Conservation (phyloP, 2,888 invertebrate genomes). For the Noctua janthina region DNA sequence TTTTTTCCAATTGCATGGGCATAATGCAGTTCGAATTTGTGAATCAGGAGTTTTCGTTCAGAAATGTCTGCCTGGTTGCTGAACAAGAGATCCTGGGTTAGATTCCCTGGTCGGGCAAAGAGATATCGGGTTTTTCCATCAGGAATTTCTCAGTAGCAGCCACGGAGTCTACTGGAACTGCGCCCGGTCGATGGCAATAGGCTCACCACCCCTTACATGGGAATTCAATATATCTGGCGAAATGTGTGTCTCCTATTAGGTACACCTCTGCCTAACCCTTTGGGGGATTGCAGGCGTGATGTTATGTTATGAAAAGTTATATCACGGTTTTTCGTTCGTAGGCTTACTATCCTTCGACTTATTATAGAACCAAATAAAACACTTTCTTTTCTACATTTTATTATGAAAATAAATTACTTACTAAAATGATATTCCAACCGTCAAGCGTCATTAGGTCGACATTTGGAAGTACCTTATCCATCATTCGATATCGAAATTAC, state of each 20-base stretch:
- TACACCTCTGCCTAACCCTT: too few relatives aligned
- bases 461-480: constrained; percentile 59
- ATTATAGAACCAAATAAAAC: constrained; percentile 45
- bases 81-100: too few relatives aligned
- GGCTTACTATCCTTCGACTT: background rate
- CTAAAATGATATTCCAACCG: constrained; percentile 56
- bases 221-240: too few relatives aligned
- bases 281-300: too few relatives aligned
- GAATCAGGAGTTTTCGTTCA: background rate
- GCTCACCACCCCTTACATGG: too few relatives aligned
- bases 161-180: too few relatives aligned
- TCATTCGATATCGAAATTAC: background rate
- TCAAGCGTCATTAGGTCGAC: constrained; percentile 70
- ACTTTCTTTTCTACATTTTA: background rate
- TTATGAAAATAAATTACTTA: constrained; percentile 7
- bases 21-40: background rate
- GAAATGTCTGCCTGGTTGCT: too few relatives aligned
- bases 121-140: too few relatives aligned
- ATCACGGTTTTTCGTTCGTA: background rate
- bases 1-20: background rate
- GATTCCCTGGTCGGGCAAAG: too few relatives aligned
- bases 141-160: too few relatives aligned
- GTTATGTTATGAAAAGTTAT: background rate
- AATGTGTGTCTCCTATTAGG: too few relatives aligned
- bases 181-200: too few relatives aligned